Evolutionary conservation across 2,797 vertebrate species (phyloP).

Genomic region (Sebastes kiyomatsui): DNA sequence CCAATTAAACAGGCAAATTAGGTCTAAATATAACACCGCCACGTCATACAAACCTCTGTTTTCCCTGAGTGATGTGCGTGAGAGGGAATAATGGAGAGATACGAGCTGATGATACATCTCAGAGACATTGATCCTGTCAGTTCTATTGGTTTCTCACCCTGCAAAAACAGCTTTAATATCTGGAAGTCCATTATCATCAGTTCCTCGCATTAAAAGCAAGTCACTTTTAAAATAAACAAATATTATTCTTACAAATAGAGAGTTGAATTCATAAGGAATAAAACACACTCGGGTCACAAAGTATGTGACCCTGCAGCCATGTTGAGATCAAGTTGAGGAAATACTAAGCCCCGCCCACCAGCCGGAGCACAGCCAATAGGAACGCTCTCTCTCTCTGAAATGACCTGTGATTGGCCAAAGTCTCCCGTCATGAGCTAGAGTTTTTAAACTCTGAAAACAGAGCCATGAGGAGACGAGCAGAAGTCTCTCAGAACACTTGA

Average conservation of each 20-base stretch:
- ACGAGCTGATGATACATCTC: background rate
- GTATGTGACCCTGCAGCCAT: too few species aligned
- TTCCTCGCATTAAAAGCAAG: background rate
- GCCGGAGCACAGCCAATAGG: too few species aligned
- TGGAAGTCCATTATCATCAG: background rate
- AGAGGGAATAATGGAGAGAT: background rate
- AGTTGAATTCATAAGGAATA: background rate
- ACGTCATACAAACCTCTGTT: background rate
- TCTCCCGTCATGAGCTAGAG: too few species aligned
- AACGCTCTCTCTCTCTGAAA: too few species aligned
- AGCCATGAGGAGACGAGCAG: too few species aligned
- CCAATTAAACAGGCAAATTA: slow-evolving; percentile 39
- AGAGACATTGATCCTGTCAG: background rate
- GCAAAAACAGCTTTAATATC: background rate
- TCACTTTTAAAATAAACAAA: too few species aligned
- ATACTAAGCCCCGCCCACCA: too few species aligned
- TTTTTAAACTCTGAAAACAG: too few species aligned
- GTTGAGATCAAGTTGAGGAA: too few species aligned
- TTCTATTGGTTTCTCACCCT: background rate
- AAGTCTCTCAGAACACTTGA: too few species aligned
- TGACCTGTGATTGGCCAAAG: too few species aligned
- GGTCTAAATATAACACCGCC: background rate
- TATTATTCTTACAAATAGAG: background rate
- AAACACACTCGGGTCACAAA: background rate
- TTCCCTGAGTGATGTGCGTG: background rate